Percentiles rank a stretch among this genome's conserved stretches.
Evolutionary conservation across 2,113 vertebrate genomes (phyloP).

Genomic region (Larimichthys crocea): DNA sequence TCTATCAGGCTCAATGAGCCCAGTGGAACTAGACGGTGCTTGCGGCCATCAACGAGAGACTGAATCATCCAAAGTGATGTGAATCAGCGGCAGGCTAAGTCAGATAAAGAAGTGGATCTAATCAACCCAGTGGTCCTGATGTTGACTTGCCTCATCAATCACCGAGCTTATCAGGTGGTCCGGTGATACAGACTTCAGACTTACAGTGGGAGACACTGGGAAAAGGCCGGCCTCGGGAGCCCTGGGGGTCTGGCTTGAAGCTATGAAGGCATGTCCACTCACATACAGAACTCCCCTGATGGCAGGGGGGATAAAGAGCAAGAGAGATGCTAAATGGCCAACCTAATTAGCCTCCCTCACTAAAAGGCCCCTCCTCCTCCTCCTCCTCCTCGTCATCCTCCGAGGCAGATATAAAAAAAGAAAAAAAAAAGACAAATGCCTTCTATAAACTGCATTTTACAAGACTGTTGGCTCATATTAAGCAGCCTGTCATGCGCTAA

Average conservation of each 20-base stretch:
- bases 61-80: slow-evolving; percentile 71
- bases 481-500: slow-evolving; percentile 55
- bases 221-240: background rate
- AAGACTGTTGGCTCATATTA: slow-evolving; percentile 58
- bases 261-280: slow-evolving; percentile 19
- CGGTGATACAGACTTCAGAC: slow-evolving; percentile 43
- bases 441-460: slow-evolving; percentile 48
- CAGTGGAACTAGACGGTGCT: slow-evolving; percentile 40
- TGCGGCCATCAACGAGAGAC: slow-evolving; percentile 52
- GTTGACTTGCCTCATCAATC: slow-evolving; percentile 58
- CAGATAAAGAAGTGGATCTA: slow-evolving; percentile 59
- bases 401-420: slow-evolving; percentile 30
- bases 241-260: background rate
- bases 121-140: slow-evolving; percentile 58
- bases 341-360: slow-evolving; percentile 23
- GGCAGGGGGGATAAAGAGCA: slow-evolving; percentile 21
- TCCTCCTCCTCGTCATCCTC: slow-evolving; percentile 11
- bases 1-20: slow-evolving; percentile 54
- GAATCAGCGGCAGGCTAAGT: slow-evolving; percentile 59
- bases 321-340: slow-evolving; percentile 27
- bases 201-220: slow-evolving; percentile 1
- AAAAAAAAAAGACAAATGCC: slow-evolving; percentile 12
- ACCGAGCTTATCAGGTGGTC: slow-evolving; percentile 57
- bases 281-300: slow-evolving; percentile 14
- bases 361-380: slow-evolving; percentile 15